Evolutionary conservation across 2,888 invertebrate species (phyloP).

Genomic region (Limnephilus marmoratus): DNA sequence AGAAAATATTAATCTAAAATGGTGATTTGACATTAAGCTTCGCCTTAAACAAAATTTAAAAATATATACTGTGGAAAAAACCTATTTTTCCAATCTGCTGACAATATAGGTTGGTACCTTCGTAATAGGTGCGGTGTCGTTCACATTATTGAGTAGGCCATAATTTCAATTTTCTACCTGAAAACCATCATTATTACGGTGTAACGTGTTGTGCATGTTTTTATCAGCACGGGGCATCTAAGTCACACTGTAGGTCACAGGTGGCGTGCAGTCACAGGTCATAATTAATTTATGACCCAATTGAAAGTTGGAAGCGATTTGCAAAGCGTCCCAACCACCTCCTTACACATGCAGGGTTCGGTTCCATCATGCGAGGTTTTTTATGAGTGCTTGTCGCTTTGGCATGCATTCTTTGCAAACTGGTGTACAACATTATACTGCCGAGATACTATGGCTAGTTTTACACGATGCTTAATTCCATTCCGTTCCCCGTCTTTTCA

Average conservation of each 20-base stretch:
- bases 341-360: background rate
- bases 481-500: no score
- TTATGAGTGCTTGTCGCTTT: background rate
- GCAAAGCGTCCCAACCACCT: background rate
- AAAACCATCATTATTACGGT: background rate
- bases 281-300: slow-evolving; percentile 2
- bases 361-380: background rate
- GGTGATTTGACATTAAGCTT: no score
- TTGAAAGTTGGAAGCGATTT: background rate
- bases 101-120: no score
- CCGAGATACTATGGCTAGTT: background rate
- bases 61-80: no score
- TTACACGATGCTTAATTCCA: no score
- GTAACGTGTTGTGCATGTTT: background rate
- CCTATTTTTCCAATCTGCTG: no score
- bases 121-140: background rate
- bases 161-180: background rate
- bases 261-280: background rate
- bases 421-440: background rate
- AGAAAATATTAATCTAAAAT: no score
- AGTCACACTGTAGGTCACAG: slow-evolving; percentile 2
- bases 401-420: background rate
- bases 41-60: no score
- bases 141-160: background rate
- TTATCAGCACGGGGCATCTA: background rate